Base-by-base conservation (phyloP, 2,113 vertebrate species). In the Maccullochella peelii region DNA sequence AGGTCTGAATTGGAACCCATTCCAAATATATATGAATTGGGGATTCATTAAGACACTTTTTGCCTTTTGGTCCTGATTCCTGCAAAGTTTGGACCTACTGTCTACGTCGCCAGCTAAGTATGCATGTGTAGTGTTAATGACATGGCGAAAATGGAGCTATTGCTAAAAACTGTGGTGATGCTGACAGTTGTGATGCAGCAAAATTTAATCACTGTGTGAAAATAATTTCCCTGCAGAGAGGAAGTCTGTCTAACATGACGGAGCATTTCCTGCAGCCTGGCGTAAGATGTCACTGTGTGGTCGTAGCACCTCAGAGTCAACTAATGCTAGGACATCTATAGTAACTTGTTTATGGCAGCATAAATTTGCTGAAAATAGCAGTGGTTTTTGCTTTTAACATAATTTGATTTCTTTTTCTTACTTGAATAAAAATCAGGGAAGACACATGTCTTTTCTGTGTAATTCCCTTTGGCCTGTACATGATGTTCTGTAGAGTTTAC, bases 401-500 rank as follows among this genome's bases (percentile, higher is more conserved):
- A 4, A 55, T 55, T 70, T 54, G 21, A 5, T n/a, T 71, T 50
- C n/a, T 30, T 68, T 27, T 40, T 62, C 23, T 44, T 11, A 5
- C 15, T 18, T 49, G 47, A 47, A 50, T 20, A 20, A 50, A 18
- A 49, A 3, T 25, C 25, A 27, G 14, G 0, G 12, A 33, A 21
- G 8, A 20, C 14, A 4, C 33, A 33, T 4, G 33, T 33, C 5
- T 33, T 33, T 33, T 38, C 33, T 77, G 54, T 0, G 9, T 40
- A 59, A 38, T 82, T 82, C 66, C 79, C 62, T 77, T 69, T 77
- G 82, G 79, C 85, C 7, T 80, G 73, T 42, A 38, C 47, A 49
- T 25, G 83, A 74, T 80, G 79, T 77, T 73, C 76, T 77, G 57
- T 40, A 47, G 55, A 54, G 0, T 89, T 90, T 82, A 85, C 44